Base-by-base conservation (phyloP, 2,888 invertebrate species). In the Drosophila meridiana region DNA sequence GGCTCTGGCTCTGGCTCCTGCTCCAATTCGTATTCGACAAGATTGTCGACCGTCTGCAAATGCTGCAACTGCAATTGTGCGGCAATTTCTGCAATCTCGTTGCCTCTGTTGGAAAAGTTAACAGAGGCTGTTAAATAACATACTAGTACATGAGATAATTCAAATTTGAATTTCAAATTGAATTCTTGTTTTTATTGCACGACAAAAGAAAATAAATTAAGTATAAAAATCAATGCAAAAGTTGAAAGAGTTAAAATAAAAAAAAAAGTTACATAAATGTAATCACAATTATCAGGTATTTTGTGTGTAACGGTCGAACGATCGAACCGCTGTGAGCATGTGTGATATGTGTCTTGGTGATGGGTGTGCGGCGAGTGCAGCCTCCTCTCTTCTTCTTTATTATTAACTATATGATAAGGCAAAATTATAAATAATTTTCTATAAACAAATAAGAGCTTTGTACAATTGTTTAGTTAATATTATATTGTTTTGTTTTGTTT, bases 241-340 rank as follows among this genome's bases (percentile, higher is more conserved):
- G 50, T 56, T 47, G 48, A 61, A 73, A 75, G 42, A 73, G 69
- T 74, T 76, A 81, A 83, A 73, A 70, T 69, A 64, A 85, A 79
- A 67, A 38, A 20, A 70, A 67, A 62, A 86, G 38, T 57, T 63
- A 65, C 64, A 58, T 58, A 75, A 69, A 76, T 69, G 73, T 83
- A 72, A 84, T 85, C 87, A 85, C 84, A 85, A 85, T 87, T 75
- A 48, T 85, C 85, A 85, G 85, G 85, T 85, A 85, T 77, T 80
- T 82, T 72, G 73, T 74, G 75, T 73, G 68, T 56, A 60, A 73
- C 78, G 76, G 63, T 76, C 32, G 32, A 78, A 55, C 70, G 43
- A 60, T 69, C 50, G 36, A 43, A 7, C 36, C 56, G 66, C 42
- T 66, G 66, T 57, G 67, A 66, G 68, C 43, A 67, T 58, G 53